A percentile compares a stretch with the other conserved stretches of the same genome.
Conservation (phyloP, 2,888 invertebrate genomes). For the Euspilapteryx auroguttella region DNA sequence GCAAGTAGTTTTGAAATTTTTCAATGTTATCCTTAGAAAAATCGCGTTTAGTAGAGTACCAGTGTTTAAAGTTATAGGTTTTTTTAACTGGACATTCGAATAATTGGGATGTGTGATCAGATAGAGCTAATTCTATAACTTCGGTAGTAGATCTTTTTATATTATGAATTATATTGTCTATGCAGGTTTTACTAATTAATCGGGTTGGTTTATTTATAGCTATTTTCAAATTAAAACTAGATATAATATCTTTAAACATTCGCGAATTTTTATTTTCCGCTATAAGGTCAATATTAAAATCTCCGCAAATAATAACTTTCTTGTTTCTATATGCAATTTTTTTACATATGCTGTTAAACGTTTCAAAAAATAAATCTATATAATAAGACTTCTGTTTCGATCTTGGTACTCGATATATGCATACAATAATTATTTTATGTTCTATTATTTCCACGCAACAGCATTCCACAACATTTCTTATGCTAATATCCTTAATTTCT, state of each 20-base stretch:
- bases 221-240: neutral
- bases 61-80: neutral
- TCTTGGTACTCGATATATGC: neutral
- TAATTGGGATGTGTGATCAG: neutral
- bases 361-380: neutral
- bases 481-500: neutral
- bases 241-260: neutral
- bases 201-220: neutral
- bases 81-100: neutral
- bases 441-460: neutral
- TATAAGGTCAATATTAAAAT: neutral
- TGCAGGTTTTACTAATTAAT: neutral
- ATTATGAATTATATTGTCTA: neutral
- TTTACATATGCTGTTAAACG: neutral
- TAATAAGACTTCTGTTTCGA: neutral
- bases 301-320: neutral
- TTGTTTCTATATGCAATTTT: neutral
- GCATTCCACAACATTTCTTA: neutral
- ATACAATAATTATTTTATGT: neutral
- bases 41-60: neutral
- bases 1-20: neutral
- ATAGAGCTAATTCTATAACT: neutral
- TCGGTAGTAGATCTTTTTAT: neutral
- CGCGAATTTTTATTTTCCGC: neutral
- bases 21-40: neutral